phyloP scores from a whole-genome alignment of 2,113 vertebrate species.

The Antechinus flavipes region DNA sequence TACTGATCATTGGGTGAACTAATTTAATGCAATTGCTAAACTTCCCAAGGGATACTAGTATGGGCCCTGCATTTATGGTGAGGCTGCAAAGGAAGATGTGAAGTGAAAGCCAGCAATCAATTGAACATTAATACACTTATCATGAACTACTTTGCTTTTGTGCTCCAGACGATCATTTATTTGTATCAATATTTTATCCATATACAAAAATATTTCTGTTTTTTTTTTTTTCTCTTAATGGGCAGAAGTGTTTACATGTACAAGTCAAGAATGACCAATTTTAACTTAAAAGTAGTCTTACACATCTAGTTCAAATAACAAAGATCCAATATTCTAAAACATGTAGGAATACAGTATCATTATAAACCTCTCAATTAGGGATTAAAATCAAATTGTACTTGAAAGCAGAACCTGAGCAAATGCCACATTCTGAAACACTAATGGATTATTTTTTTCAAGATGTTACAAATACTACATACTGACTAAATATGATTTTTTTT shows the following conservation, averaged over 20 bases:
- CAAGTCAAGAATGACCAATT: not conserved
- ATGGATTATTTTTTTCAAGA: not conserved
- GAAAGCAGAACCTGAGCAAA: not conserved
- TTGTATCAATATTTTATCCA: not conserved
- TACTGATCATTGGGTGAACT: not conserved
- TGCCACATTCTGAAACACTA: not conserved
- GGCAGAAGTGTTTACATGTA: not conserved
- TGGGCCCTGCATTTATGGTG: not conserved
- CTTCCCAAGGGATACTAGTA: not conserved
- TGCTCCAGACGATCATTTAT: not conserved
- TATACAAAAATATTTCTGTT: not conserved
- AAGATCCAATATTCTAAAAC: not conserved
- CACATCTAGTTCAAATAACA: not conserved
- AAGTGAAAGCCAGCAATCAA: not conserved
- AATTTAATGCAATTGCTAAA: not conserved
- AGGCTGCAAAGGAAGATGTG: not conserved
- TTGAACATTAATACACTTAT: not conserved
- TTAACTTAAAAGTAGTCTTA: not conserved
- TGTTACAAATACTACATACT: not conserved
- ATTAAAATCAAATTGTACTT: not conserved
- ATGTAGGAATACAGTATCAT: not conserved
- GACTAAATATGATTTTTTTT: not conserved
- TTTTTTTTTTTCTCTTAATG: not conserved
- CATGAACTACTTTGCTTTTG: not conserved
- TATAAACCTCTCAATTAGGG: not conserved